These are phyloP conservation scores for Cantharis flavilabris DNA, from an alignment of 2,888 invertebrate genomes.

Conservation along the genomic window DNA sequence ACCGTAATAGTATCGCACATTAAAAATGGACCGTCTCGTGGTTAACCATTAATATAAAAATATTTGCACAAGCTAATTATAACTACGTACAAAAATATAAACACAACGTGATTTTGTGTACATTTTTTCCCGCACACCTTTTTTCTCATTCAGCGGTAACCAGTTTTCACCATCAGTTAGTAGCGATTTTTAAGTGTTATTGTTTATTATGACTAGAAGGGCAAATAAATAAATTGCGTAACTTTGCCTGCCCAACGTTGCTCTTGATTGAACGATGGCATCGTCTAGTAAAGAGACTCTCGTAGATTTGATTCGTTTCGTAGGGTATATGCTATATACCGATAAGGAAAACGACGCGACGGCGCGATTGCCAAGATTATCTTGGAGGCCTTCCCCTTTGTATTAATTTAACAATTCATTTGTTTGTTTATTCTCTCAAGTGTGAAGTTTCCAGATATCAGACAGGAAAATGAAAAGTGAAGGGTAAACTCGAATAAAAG, in stretches of 20 bases:
- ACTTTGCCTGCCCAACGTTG: background rate
- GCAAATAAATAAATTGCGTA: background rate
- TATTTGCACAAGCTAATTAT: background rate
- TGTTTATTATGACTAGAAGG: background rate
- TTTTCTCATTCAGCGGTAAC: background rate
- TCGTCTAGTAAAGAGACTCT: background rate
- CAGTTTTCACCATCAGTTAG: background rate
- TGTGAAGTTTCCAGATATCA: background rate
- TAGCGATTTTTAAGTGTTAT: background rate
- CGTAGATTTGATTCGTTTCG: background rate
- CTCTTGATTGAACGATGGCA: background rate
- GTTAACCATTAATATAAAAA: background rate
- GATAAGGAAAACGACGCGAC: background rate
- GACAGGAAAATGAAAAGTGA: background rate
- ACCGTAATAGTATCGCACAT: background rate
- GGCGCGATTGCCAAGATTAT: background rate
- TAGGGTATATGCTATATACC: background rate
- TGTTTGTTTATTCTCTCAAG: background rate
- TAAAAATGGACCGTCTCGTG: background rate
- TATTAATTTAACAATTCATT: background rate
- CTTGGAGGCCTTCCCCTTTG: background rate
- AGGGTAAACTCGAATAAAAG: background rate
- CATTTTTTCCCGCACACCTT: background rate
- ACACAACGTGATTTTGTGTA: background rate
- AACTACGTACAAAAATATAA: background rate